Conservation (phyloP, 2,113 vertebrate species). For the Eupsittula cactorum region DNA sequence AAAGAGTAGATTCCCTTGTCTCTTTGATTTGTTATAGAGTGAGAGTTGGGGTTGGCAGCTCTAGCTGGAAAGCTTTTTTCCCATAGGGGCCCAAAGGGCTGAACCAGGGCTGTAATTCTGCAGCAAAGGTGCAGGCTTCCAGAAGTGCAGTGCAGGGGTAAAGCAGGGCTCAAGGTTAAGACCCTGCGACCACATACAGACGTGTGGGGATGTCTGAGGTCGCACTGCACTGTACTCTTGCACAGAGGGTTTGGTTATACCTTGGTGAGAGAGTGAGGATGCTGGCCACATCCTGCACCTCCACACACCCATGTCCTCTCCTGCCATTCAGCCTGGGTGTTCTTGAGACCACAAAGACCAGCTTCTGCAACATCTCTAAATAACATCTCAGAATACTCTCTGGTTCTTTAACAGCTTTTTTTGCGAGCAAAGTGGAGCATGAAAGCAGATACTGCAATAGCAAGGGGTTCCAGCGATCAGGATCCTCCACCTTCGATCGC, state of each 20-base stretch:
- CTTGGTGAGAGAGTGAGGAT: accelerated
- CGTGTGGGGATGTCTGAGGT: background rate
- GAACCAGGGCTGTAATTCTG: background rate
- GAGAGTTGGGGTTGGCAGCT: background rate
- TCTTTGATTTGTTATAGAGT: background rate
- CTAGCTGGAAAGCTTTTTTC: background rate
- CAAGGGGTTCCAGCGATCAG: conserved; percentile 70
- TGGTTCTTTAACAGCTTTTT: conserved; percentile 79
- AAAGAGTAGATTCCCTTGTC: background rate
- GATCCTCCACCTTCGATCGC: conserved; percentile 79
- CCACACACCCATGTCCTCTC: accelerated
- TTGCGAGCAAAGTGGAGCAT: conserved; percentile 89
- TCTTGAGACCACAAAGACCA: background rate
- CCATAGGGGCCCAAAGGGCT: accelerated
- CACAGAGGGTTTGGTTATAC: background rate
- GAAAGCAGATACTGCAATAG: conserved; percentile 77
- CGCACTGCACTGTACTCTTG: accelerated
- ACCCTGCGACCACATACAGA: background rate
- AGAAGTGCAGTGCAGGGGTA: accelerated
- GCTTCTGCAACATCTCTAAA: background rate
- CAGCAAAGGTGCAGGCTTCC: background rate
- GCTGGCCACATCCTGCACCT: background rate
- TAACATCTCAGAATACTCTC: background rate
- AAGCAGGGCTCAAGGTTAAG: background rate
- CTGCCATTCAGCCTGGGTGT: background rate